phyloP scores from a whole-genome alignment of 2,888 invertebrate genomes.

The Idaea dimidiata region DNA sequence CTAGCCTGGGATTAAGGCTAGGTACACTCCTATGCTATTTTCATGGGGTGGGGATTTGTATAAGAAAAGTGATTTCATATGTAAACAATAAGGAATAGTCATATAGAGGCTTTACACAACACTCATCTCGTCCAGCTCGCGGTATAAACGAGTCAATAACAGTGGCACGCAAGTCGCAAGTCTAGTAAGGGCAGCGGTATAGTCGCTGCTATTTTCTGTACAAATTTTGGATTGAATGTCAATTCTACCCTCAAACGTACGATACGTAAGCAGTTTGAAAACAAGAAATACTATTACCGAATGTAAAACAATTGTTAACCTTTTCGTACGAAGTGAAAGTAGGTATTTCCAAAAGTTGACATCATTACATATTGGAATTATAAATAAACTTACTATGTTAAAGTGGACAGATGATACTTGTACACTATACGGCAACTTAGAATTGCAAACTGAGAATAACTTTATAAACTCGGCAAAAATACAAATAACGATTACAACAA shows the following conservation, averaged over 20 bases:
- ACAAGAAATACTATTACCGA: not conserved
- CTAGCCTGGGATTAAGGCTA: too few relatives aligned
- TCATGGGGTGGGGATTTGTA: too few relatives aligned
- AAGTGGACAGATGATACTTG: slow-evolving; percentile 12
- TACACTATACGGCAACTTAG: slow-evolving; percentile 7
- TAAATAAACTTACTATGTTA: slow-evolving; percentile 37
- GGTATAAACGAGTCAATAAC: too few relatives aligned
- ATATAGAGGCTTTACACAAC: not conserved
- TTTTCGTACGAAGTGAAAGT: slow-evolving; percentile 45
- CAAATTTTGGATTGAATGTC: not conserved
- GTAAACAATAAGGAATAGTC: too few relatives aligned
- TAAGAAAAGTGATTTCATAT: too few relatives aligned
- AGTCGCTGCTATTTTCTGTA: not conserved
- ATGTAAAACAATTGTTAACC: not conserved
- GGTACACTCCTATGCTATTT: too few relatives aligned
- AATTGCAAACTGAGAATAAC: not conserved
- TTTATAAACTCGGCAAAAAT: not conserved
- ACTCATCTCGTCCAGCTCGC: not conserved
- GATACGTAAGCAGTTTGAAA: not conserved
- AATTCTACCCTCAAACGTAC: not conserved
- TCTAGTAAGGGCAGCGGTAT: not conserved
- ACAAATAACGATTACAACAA: slow-evolving; percentile 9
- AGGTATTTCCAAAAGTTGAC: slow-evolving; percentile 51
- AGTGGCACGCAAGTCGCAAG: too few relatives aligned
- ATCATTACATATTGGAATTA: slow-evolving; percentile 42